phyloP scores from a whole-genome alignment of 2,888 invertebrate genomes.

The Lepeophtheirus nordmannii region DNA sequence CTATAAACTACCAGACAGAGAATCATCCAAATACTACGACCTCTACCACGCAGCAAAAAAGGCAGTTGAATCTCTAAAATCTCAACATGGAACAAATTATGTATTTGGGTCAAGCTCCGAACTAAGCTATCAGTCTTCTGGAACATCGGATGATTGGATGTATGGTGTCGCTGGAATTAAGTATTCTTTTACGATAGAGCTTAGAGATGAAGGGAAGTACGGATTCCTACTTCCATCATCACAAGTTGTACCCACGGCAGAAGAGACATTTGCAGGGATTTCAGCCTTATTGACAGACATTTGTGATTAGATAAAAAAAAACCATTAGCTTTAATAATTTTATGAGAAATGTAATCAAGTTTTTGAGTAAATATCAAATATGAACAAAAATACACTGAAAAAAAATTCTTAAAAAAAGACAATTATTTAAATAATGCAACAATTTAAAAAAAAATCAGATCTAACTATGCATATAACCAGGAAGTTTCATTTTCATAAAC shows the following conservation, averaged over 20 bases:
- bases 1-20: slow-evolving; percentile 26
- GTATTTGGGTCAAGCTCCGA: neutral
- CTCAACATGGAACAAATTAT: slow-evolving; percentile 29
- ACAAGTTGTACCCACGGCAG: slow-evolving; percentile 56
- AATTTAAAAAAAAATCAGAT: no score
- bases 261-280: slow-evolving; percentile 56
- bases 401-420: no score
- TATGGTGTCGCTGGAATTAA: slow-evolving; percentile 64
- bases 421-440: no score
- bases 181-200: slow-evolving; percentile 74
- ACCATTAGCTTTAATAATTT: no score
- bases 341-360: no score
- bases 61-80: slow-evolving; percentile 28
- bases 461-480: slow-evolving; percentile 34
- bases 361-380: no score
- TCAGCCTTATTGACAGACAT: slow-evolving; percentile 31
- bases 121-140: slow-evolving; percentile 33
- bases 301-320: neutral
- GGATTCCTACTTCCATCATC: slow-evolving; percentile 72
- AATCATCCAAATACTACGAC: slow-evolving; percentile 28
- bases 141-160: slow-evolving; percentile 58
- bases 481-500: slow-evolving; percentile 96
- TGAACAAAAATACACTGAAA: no score
- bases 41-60: slow-evolving; percentile 27
- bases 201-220: slow-evolving; percentile 63